Evolutionary conservation across 2,797 vertebrate species (phyloP), one percentile per base, ranked within the genome.

Genomic region (Onychomys arenicola): DNA sequence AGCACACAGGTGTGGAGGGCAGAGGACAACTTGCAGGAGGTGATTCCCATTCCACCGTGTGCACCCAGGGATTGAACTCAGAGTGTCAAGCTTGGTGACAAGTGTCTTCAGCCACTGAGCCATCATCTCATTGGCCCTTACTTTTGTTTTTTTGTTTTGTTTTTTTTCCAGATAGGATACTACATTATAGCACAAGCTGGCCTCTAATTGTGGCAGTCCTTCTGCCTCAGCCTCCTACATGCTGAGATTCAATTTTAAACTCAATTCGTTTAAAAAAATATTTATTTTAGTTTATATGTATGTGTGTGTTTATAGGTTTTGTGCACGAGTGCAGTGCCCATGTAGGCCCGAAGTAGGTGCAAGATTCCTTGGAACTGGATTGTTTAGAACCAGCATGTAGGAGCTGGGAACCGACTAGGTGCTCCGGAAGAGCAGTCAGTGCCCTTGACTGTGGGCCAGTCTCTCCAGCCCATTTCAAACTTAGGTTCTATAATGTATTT

Each of bases 401-500:
- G 43, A 49, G 83, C 19, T n/a, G 34, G 63, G 59, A 67, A 16
- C 32, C 32, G 52, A 52, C 7, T 21, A 52, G 63, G 43, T 80
- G 4, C 63, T 69, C 46, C 69, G 83, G 43, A 34, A 69, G 63
- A 27, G 19, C 43, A 67, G 43, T 23, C 29, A 8, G 10, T 13
- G 1, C 29, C 34, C 23, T 23, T 49, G 34, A n/a, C 83, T 69
- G 46, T 69, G 46, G 25, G 86, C 23, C 32, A 43, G 5, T 85
- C 43, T 69, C 63, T 14, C 63, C 32, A n/a, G 29, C 46, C 46
- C 4, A 37, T 77, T 88, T 75, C 27, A 95, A 32, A 67, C 78
- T 92, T 93, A 55, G 46, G 17, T 46, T 40, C 13, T 21, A 59
- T 40, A 40, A 61, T 82, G 46, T 83, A 92, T 92, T 88, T 94